These are phyloP conservation scores for Neodiprion virginianus DNA, from an alignment of 1,140 invertebrate genomes.

Conservation along the genomic window DNA sequence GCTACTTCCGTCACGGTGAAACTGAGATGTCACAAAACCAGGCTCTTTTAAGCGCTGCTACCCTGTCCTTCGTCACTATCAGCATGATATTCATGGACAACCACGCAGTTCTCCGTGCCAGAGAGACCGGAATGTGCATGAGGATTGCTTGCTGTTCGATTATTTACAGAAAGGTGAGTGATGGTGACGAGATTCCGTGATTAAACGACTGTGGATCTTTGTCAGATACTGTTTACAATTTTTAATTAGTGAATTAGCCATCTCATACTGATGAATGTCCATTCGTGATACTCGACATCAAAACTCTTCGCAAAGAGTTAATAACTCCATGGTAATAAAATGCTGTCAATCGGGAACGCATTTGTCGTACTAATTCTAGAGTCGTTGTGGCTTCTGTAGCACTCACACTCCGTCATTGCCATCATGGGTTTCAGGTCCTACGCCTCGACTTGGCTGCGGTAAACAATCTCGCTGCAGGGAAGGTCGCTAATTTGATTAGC, in stretches of 20 bases:
- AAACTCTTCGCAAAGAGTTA: no score
- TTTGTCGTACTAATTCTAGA: not conserved
- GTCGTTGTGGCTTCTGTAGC: not conserved
- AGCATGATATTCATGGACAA: slow-evolving; percentile 52
- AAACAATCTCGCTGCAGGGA: slow-evolving; percentile 76
- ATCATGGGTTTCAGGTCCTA: slow-evolving; percentile 65
- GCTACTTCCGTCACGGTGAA: slow-evolving; percentile 55
- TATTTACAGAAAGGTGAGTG: slow-evolving; percentile 67
- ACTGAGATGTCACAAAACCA: slow-evolving; percentile 39
- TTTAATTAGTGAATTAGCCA: no score
- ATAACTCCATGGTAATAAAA: slow-evolving; percentile 33
- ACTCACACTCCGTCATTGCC: not conserved
- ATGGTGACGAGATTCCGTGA: slow-evolving; percentile 30
- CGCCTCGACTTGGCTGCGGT: slow-evolving; percentile 68
- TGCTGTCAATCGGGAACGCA: not conserved
- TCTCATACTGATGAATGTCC: no score
- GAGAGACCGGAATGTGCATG: slow-evolving; percentile 67
- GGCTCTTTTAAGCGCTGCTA: slow-evolving; percentile 50
- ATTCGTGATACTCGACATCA: no score
- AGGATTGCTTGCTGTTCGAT: slow-evolving; percentile 67
- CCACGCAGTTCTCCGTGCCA: slow-evolving; percentile 56
- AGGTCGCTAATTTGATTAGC: slow-evolving; percentile 84
- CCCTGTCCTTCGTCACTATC: slow-evolving; percentile 46
- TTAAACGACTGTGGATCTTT: no score
- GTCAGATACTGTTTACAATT: no score